phyloP scores from a whole-genome alignment of 2,113 vertebrate species.

The Elanus axillaris region DNA sequence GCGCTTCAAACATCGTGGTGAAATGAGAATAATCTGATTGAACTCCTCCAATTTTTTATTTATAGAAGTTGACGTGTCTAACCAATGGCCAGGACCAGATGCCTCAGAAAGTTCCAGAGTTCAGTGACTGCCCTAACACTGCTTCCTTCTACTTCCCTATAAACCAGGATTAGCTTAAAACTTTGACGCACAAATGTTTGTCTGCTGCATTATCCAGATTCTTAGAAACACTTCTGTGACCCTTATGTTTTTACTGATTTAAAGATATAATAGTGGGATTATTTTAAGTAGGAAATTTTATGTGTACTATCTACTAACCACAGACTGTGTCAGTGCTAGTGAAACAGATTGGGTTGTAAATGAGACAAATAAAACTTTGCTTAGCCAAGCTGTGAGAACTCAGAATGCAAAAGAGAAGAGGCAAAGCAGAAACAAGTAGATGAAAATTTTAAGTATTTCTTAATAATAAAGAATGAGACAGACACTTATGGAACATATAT shows the following conservation, averaged over 20 bases:
- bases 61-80: background rate
- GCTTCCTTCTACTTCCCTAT: background rate
- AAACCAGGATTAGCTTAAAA: background rate
- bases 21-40: background rate
- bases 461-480: background rate
- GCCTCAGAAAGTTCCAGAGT: background rate
- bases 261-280: background rate
- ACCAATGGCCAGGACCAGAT: background rate
- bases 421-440: background rate
- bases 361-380: background rate
- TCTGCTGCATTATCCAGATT: background rate
- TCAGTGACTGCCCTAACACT: background rate
- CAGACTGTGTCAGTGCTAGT: background rate
- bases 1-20: background rate
- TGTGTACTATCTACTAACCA: background rate
- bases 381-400: background rate
- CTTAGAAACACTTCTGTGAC: background rate
- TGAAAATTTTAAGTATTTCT: background rate
- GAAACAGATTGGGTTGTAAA: constrained; percentile 2
- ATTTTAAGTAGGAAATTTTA: background rate
- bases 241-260: background rate
- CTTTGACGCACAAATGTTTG: background rate
- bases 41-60: background rate
- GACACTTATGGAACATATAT: background rate
- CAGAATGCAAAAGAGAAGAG: background rate